Evolutionary conservation across 2,888 invertebrate genomes (phyloP), one percentile per base, ranked within the genome.

Genomic region (Blera fallax): DNA sequence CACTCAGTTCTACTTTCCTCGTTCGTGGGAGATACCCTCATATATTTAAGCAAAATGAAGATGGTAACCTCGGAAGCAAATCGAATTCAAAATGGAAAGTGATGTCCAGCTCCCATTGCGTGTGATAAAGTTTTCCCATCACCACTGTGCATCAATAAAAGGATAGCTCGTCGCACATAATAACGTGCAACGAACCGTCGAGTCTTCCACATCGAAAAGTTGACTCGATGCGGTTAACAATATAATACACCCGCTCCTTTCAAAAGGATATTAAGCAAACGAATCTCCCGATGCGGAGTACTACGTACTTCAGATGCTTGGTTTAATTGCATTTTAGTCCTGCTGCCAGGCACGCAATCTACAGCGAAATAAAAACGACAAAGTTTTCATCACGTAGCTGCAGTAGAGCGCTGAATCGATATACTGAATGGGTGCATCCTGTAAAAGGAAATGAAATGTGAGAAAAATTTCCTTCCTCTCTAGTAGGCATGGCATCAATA

Each of bases 391-490:
- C 43, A 62, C 62, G 43, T 62, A 43, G 16, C 27, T 62, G 43
- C 43, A 62, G 27, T 29, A 27, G 8, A 27, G 6, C 18, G 45
- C 21, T 48, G 21, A 48, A 48, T 10, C 45, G 40, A 60, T 43
- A 64, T 48, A 29, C 18, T 29, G 18, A 48, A 32, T 16, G n/a
- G 32, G 3, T 4, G 43, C 3, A 29, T 29, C 21, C 18, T 21
- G 48, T 11, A 64, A 48, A n/a, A 48, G 64, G 45, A 64, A 48
- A 48, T 32, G 29, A 64, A 45, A 48, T 64, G 45, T 32, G 48
- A 11, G 43, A 64, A 18, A 62, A 24, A 48, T 29, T 21, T 48
- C 43, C 60, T 62, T 0, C 40, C 14, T 40, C 40, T 6, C n/a
- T n/a, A 24, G 24, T 37, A 37, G 27, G 32, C 34, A 34, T 8